A percentile compares a stretch with the other conserved stretches of the same genome.
phyloP scores from a whole-genome alignment of 2,888 invertebrate genomes.

The Coremacera marginata region DNA sequence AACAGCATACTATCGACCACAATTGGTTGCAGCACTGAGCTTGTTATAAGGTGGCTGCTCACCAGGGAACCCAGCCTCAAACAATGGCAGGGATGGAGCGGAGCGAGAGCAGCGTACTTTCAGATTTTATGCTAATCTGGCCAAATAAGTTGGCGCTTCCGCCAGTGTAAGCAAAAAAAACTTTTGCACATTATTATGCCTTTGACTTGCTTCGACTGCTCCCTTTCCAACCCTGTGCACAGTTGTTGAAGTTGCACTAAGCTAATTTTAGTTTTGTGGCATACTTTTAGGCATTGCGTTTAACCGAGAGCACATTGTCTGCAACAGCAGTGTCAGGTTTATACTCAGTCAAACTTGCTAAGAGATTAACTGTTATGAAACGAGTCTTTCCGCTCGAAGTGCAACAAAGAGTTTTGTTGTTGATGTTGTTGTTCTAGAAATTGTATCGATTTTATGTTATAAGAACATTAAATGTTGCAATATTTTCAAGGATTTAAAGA shows the following conservation, averaged over 20 bases:
- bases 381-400: neutral
- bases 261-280: neutral
- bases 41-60: neutral
- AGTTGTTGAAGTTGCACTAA: neutral
- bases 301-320: too few relatives aligned
- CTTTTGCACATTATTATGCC: too few relatives aligned
- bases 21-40: neutral
- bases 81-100: neutral
- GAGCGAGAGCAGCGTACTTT: neutral
- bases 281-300: neutral
- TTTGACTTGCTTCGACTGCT: too few relatives aligned
- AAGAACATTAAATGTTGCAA: too few relatives aligned
- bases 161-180: neutral
- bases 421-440: too few relatives aligned
- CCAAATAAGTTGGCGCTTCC: slow-evolving; percentile 19
- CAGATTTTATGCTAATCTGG: slow-evolving; percentile 25
- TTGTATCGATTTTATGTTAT: too few relatives aligned
- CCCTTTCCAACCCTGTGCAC: neutral
- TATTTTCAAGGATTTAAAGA: too few relatives aligned
- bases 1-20: neutral
- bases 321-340: too few relatives aligned
- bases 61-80: neutral
- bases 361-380: slow-evolving; percentile 9
- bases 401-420: neutral
- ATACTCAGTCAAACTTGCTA: neutral